Percentiles rank a stretch among this genome's conserved stretches.
Conservation (phyloP, 2,797 vertebrate genomes). For the Hemibagrus guttatus region DNA sequence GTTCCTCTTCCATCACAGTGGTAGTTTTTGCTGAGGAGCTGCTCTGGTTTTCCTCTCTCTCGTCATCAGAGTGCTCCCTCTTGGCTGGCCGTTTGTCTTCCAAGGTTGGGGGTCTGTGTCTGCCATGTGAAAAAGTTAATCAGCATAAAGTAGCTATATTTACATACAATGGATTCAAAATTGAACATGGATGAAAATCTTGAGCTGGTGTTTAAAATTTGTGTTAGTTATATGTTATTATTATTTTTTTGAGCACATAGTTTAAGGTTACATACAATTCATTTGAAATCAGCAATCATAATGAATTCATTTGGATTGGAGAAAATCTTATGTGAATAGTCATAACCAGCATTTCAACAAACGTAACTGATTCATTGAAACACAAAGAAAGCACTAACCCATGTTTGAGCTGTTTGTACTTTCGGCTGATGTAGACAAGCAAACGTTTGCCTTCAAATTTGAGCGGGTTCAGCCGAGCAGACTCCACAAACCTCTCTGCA, state of each 20-base stretch:
- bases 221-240: too few species aligned
- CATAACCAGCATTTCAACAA: not conserved
- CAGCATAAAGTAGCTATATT: not conserved
- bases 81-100: constrained; percentile 59
- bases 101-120: constrained; percentile 52
- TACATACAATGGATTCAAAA: not conserved
- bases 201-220: too few species aligned
- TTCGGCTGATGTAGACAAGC: constrained; percentile 78
- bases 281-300: not conserved
- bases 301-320: not conserved
- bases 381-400: constrained; percentile 64
- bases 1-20: constrained; percentile 60
- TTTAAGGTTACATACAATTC: not conserved
- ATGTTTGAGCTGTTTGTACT: constrained; percentile 82
- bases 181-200: too few species aligned
- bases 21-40: constrained; percentile 36
- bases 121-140: constrained; percentile 27
- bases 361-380: not conserved
- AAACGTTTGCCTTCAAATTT: constrained; percentile 73
- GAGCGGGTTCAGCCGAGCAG: constrained; percentile 61
- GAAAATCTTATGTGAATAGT: not conserved
- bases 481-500: constrained; percentile 72
- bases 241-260: too few species aligned
- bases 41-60: constrained; percentile 20
- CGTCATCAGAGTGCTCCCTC: constrained; percentile 54